A percentile compares a stretch with the other conserved stretches of the same genome.
These are phyloP conservation scores for Nemoura dubitans DNA, from an alignment of 2,888 invertebrate species.

Conservation along the genomic window DNA sequence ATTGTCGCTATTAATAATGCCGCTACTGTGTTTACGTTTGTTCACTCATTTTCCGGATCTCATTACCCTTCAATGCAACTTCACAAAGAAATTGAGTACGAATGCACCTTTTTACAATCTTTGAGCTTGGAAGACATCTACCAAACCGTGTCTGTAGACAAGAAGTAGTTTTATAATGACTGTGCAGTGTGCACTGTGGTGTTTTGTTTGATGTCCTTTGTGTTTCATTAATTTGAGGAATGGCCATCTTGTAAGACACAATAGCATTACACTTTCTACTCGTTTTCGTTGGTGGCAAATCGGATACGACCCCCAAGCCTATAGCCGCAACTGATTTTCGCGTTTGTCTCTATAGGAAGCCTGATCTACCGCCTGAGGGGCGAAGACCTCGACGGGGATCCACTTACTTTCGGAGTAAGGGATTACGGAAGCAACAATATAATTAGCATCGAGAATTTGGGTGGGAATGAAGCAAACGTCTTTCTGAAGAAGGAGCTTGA, in stretches of 20 bases:
- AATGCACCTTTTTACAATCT: background rate
- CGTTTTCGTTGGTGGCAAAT: too few species aligned
- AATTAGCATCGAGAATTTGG: constrained; percentile 82
- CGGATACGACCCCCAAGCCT: background rate
- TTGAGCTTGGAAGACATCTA: background rate
- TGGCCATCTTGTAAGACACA: background rate
- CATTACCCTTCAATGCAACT: background rate
- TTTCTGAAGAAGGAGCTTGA: constrained; percentile 89
- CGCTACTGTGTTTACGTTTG: constrained; percentile 46
- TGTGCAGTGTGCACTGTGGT: background rate
- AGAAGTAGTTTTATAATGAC: background rate
- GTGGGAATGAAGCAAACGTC: constrained; percentile 84
- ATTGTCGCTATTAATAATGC: background rate
- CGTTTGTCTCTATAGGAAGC: constrained; percentile 68
- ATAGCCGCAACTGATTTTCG: background rate
- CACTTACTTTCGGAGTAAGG: constrained; percentile 81
- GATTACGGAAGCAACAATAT: constrained; percentile 82
- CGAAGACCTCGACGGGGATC: constrained; percentile 86
- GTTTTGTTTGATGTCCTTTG: background rate
- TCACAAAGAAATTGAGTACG: background rate
- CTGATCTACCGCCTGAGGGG: constrained; percentile 84
- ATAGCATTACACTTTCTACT: background rate
- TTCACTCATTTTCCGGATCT: background rate
- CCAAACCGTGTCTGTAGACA: constrained; percentile 13
- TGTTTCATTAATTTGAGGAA: background rate